Conservation (phyloP, 1,140 invertebrate species). For the Tenebrio molitor region DNA sequence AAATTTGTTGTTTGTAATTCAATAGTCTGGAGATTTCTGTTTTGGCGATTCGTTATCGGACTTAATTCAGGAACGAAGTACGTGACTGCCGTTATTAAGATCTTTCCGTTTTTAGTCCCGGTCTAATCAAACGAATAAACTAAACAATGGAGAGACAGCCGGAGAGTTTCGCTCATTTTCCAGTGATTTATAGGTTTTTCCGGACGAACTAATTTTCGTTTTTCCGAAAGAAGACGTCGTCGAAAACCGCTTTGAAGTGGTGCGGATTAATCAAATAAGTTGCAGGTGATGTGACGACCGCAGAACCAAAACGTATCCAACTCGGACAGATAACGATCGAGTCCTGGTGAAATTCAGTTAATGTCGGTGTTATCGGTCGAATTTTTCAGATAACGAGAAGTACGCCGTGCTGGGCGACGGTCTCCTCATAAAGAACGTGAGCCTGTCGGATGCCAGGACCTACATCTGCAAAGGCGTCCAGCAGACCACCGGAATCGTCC, state of each 20-base stretch:
- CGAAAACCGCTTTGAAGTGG: not conserved
- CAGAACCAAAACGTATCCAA: too few species aligned
- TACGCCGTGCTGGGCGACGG: constrained; percentile 55
- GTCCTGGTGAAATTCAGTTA: too few species aligned
- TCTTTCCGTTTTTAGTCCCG: not conserved
- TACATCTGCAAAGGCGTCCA: constrained; percentile 58
- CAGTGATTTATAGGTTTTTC: not conserved
- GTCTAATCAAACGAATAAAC: not conserved
- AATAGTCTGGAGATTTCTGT: constrained; percentile 19
- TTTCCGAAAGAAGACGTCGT: not conserved
- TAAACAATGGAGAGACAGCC: not conserved
- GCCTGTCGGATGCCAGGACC: constrained; percentile 50
- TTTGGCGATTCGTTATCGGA: not conserved
- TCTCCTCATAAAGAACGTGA: constrained; percentile 54
- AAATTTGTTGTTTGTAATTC: constrained; percentile 37
- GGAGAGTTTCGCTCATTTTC: too few species aligned
- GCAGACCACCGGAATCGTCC: constrained; percentile 51
- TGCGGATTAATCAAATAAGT: too few species aligned
- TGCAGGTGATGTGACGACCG: too few species aligned
- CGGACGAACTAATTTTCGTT: not conserved
- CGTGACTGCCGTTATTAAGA: constrained; percentile 5
- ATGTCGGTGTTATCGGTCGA: too few species aligned
- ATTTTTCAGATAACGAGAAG: constrained; percentile 51
- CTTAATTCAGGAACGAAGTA: not conserved
- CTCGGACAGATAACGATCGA: too few species aligned